Percentiles rank a stretch among this genome's conserved stretches.
Conservation (phyloP, 1,140 invertebrate species). For the Orchesella cincta region DNA sequence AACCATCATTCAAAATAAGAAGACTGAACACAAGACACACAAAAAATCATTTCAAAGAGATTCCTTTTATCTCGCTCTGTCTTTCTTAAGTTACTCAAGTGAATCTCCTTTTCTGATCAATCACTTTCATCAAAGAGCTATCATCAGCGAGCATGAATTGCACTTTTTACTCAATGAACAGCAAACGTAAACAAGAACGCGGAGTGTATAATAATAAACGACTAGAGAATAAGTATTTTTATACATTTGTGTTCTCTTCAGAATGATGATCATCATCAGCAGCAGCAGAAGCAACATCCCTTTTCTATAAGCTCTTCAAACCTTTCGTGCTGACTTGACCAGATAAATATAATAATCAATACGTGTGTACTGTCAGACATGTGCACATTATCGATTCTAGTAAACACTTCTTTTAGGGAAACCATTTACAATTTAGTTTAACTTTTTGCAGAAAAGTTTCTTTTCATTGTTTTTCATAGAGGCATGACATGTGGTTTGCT, state of each 20-base stretch:
- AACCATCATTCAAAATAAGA: slow-evolving; percentile 1
- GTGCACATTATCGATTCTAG: not conserved
- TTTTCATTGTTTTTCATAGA: no score
- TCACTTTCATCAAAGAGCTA: slow-evolving; percentile 19
- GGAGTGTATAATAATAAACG: not conserved
- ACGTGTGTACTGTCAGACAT: not conserved
- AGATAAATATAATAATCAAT: slow-evolving; percentile 20
- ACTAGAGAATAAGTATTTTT: not conserved
- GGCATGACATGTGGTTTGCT: no score
- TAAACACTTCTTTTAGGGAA: not conserved
- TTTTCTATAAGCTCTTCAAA: no score
- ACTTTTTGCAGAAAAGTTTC: no score
- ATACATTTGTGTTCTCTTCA: no score
- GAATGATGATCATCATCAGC: no score
- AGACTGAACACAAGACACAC: not conserved
- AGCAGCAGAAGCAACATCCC: no score
- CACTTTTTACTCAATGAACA: not conserved
- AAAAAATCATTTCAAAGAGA: not conserved
- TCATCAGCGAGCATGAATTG: slow-evolving; percentile 25
- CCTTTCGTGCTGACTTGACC: not conserved
- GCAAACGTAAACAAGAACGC: not conserved
- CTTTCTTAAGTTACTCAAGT: not conserved
- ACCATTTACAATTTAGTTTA: not conserved
- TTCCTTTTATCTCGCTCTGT: not conserved
- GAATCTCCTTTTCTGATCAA: slow-evolving; percentile 17